Base-by-base conservation (phyloP, 92 coral and sea anemone genomes). In the Siderastrea radians region DNA sequence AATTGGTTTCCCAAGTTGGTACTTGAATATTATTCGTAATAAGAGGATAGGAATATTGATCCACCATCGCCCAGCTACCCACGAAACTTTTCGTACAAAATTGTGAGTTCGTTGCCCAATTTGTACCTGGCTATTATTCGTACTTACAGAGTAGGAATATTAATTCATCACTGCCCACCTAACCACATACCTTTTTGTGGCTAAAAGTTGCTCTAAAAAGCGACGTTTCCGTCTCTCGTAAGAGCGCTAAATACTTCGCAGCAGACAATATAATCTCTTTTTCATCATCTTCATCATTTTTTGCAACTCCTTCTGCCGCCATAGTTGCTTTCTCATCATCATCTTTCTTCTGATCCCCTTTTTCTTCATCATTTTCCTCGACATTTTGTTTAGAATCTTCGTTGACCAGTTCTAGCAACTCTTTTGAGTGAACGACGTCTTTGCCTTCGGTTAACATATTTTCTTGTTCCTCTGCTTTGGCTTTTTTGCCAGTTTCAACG, bases 201-300 rank as follows among this genome's bases (percentile, higher is more conserved):
- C 89, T 95, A 2, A 19, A 45, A 3, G 98, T 95, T 47, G 96
- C 96, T 65, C 76, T 81, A 58, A 63, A 91, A 16, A 95, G 68
- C 64, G 74, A 60, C 55, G 43, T 48, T 78, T 95, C 98, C n/a
- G 94, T 85, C n/a, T 90, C 93, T 79, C 98, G 77, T 43, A 88
- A 71, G 3, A 95, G 75, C 4, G 90, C 94, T 15, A 95, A 58
- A 52, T 95, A 83, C 45, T 95, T 82, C 0, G 86, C 70, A 1
- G 94, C 87, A 7, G 96, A 57, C 8, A 95, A 76, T 16, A 77
- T 68, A 50, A 52, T 91, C 62, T 74, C 86, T 47, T 45, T 38
- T 3, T 75, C 67, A 17, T 75, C 84, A 2, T 85, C 78, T 38
- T 83, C 70, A 49, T 55, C 16, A 0, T 26, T 43, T 4, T 68